Base-by-base conservation (phyloP, 1,140 invertebrate genomes). In the Caerostris darwini region DNA sequence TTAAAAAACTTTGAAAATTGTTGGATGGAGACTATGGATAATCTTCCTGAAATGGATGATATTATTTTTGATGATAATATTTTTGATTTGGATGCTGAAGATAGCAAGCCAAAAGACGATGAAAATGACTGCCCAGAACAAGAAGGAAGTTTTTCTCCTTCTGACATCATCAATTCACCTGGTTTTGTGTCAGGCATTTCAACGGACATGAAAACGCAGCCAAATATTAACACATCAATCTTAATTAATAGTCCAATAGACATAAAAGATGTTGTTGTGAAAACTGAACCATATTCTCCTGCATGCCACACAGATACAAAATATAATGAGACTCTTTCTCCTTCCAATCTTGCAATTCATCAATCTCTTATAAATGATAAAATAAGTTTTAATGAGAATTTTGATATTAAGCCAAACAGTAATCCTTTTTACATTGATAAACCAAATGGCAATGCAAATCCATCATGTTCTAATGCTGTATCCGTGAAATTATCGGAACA, bases 31-130 rank as follows among this genome's bases (percentile, higher is more conserved):
- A 94, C 7, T 81, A n/a, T 94, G 1, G 71, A 77, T 50, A 77
- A 77, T 77, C 86, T 86, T 6, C 34, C 56, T 56, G 92, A 94
- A 61, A 59, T 88, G 57, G 69, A 94, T 14, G 92, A 94, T 64
- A 88, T 94, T 8, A 61, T 88, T 5, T 94, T 94, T 89, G 92
- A 94, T 89, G 92, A 94, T 34, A 93, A 93, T 77, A 94, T 94
- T 8, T 94, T 94, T 81, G 92, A 89, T 61, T 81, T 94, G n/a
- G 92, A 94, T 89, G 34, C 34, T 34, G 34, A 34, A 34, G 92
- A 94, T 12, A 53, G 92, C 14, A 92, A 85, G 10, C 19, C 10
- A n/a, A 92, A 92, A 69, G 17, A 34, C 2, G 50, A 82, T 50
- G 90, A 91, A 91, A 61, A 17, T 69, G 61, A 90, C 12, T 90